These are phyloP conservation scores for Acyrthosiphon pisum DNA, from an alignment of 1,140 invertebrate genomes.

Conservation along the genomic window DNA sequence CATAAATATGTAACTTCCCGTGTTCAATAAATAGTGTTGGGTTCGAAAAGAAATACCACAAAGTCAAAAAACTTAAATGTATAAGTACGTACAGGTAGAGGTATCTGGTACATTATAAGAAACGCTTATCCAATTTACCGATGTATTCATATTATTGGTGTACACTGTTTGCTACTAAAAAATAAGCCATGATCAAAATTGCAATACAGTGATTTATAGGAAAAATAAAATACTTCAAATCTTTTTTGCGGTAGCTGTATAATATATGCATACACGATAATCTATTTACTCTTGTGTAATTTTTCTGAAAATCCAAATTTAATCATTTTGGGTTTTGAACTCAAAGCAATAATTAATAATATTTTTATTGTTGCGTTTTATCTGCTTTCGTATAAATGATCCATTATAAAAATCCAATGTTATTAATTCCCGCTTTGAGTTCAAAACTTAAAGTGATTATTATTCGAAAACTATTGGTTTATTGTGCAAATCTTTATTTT, in stretches of 20 bases:
- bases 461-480: background rate
- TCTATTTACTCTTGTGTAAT: background rate
- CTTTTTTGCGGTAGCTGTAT: background rate
- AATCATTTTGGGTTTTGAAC: background rate
- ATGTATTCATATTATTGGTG: background rate
- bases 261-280: conserved; percentile 5
- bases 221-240: conserved; percentile 25
- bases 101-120: background rate
- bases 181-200: background rate
- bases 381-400: background rate
- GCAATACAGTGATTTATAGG: background rate
- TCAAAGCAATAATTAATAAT: conserved; percentile 4
- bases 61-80: background rate
- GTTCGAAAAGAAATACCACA: background rate
- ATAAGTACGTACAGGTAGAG: background rate
- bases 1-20: background rate
- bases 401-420: background rate
- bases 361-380: background rate
- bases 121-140: conserved; percentile 34
- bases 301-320: background rate
- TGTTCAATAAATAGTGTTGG: conserved; percentile 26
- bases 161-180: background rate
- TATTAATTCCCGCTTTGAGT: background rate
- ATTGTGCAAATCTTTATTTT: background rate
- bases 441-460: background rate